phyloP scores from a whole-genome alignment of 2,113 vertebrate genomes.

The Hystrix cristata region DNA sequence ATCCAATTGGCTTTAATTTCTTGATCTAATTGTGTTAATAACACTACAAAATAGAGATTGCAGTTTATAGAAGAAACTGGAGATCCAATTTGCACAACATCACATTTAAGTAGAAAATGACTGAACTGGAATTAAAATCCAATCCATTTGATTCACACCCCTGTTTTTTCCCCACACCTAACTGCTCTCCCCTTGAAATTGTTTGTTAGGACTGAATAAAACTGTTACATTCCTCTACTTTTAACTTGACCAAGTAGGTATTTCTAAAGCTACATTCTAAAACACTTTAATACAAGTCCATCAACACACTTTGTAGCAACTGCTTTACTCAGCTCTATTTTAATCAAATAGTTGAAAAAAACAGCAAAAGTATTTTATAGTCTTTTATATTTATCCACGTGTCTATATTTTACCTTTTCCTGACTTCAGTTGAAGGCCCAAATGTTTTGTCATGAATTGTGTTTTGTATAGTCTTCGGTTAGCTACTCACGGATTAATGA shows the following conservation, averaged over 20 bases:
- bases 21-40: background rate
- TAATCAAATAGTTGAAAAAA: background rate
- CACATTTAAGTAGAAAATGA: slow-evolving; percentile 6
- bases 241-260: background rate
- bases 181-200: background rate
- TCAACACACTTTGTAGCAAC: background rate
- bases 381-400: background rate
- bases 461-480: background rate
- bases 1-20: slow-evolving; percentile 10
- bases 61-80: slow-evolving; percentile 26
- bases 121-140: slow-evolving; percentile 3
- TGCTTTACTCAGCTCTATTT: background rate
- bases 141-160: background rate
- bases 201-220: background rate
- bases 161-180: background rate
- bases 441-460: background rate
- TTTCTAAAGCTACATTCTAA: background rate
- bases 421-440: background rate
- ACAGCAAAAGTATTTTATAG: background rate
- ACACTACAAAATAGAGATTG: background rate
- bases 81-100: background rate
- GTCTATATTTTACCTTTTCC: background rate
- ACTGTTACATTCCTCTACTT: background rate
- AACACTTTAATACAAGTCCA: background rate
- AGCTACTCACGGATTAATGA: background rate